phyloP scores from a whole-genome alignment of 2,113 vertebrate genomes.

The Xenopus laevis region DNA sequence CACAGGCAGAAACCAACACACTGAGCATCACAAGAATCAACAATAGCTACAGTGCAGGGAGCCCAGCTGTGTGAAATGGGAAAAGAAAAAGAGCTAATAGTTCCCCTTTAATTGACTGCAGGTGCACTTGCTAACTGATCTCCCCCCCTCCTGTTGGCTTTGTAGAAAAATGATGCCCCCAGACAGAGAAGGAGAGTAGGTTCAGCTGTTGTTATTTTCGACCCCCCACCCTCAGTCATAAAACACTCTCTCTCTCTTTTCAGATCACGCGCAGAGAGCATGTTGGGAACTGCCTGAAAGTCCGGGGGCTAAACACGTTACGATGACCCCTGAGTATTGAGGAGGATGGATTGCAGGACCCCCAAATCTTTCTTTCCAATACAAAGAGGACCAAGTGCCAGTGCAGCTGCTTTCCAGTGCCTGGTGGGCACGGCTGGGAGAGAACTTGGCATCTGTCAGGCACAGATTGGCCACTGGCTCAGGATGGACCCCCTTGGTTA shows the following conservation, averaged over 20 bases:
- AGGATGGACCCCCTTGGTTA: background rate
- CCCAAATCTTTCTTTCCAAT: too few relatives aligned
- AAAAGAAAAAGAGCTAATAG: conserved; percentile 43
- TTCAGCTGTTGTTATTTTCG: background rate
- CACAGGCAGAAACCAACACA: background rate
- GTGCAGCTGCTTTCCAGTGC: background rate
- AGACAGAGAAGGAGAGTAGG: background rate
- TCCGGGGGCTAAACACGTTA: conserved; percentile 73
- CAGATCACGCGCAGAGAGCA: conserved; percentile 72
- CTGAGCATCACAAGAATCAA: fast-evolving
- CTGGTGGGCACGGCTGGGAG: background rate
- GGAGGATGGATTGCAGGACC: too few relatives aligned
- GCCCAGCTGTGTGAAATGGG: conserved; percentile 50
- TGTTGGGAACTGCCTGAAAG: conserved; percentile 81
- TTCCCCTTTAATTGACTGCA: too few relatives aligned
- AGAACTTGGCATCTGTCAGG: background rate
- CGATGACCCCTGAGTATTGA: conserved; percentile 62
- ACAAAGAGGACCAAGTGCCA: too few relatives aligned
- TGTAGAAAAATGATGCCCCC: too few relatives aligned
- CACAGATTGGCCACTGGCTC: background rate
- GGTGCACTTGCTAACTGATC: too few relatives aligned
- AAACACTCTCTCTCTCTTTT: conserved; percentile 23
- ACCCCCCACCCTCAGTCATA: too few relatives aligned
- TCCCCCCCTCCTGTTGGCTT: too few relatives aligned
- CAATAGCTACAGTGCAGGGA: background rate